A percentile compares a stretch with the other conserved stretches of the same genome.
These are phyloP conservation scores for Gopherus evgoodei DNA, from an alignment of 2,113 vertebrate species.

Conservation along the genomic window DNA sequence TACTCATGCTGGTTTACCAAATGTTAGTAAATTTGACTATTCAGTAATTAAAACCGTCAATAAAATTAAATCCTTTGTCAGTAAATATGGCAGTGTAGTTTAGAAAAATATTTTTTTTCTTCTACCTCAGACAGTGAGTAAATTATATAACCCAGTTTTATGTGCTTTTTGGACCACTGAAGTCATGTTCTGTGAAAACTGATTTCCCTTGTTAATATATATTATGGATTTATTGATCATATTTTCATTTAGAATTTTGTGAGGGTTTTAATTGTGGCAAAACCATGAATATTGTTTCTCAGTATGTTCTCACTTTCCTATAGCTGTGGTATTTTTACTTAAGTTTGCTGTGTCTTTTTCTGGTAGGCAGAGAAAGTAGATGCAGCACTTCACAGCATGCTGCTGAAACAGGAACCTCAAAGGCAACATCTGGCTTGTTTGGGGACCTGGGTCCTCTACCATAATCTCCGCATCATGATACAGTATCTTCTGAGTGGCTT, in stretches of 20 bases:
- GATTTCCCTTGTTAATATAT: background rate
- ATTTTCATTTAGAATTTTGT: background rate
- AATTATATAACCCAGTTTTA: background rate
- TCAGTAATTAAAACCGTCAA: background rate
- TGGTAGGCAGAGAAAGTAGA: constrained; percentile 96
- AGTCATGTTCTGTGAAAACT: background rate
- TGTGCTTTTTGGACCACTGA: background rate
- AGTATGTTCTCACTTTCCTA: background rate
- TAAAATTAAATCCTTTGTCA: rapidly evolving
- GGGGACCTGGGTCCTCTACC: constrained; percentile 98
- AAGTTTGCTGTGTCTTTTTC: background rate
- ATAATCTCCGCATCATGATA: constrained; percentile 98
- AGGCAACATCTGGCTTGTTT: constrained; percentile 96
- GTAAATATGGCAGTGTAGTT: background rate
- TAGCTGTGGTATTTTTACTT: background rate
- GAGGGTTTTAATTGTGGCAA: background rate
- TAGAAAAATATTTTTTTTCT: background rate
- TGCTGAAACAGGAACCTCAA: constrained; percentile 97
- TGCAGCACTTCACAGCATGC: constrained; percentile 93
- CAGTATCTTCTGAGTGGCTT: constrained; percentile 99
- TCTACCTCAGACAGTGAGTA: background rate
- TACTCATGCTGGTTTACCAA: background rate
- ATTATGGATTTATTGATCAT: background rate
- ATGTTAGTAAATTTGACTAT: background rate
- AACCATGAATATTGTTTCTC: background rate